Base-by-base conservation (phyloP, 1,140 invertebrate species). In the Pollicipes pollicipes region DNA sequence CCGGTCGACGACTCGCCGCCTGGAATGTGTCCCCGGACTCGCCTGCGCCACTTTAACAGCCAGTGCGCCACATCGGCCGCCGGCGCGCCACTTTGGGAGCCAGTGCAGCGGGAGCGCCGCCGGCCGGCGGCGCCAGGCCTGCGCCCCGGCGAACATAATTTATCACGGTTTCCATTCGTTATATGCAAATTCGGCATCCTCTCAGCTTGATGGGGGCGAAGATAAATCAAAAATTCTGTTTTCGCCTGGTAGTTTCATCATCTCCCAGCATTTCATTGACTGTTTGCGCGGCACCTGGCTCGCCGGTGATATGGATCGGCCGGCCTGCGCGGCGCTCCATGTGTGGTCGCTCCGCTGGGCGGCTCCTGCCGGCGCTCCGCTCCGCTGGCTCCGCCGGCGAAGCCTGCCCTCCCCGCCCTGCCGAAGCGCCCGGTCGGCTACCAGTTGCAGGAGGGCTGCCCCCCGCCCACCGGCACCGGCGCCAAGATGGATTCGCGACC, bases 211-310 rank as follows among this genome's bases (percentile, higher is more conserved):
- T 58, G 45, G 45, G 45, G 24, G 45, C 45, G 17, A 21, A 58
- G 45, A 58, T 58, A 58, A 58, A 58, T 58, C 45, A 58, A 58
- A 58, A 58, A 58, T 58, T 58, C 45, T 58, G 45, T 58, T 58
- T 58, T 58, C 45, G 45, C 45, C 45, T 58, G 45, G 45, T 58
- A 58, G 45, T 58, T 58, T 58, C 10, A 6, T 58, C 45, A 58
- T 58, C 45, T 58, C 45, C 6, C 45, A 58, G 45, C 45, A 21
- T 58, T 58, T 58, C 45, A 58, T 58, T 58, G 45, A 58, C 45
- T 58, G 45, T 58, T 58, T 58, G 45, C 45, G 13, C 45, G 45
- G 45, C 17, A 58, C 45, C 45, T 58, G 45, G 24, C n/a, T 10
- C 45, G 45, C 32, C 13, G 17, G 13, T 24, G 45, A 10, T 24